Percentiles rank a stretch among this genome's conserved stretches.
phyloP scores from a whole-genome alignment of 2,113 vertebrate species.

The Aleadryas rufinucha region DNA sequence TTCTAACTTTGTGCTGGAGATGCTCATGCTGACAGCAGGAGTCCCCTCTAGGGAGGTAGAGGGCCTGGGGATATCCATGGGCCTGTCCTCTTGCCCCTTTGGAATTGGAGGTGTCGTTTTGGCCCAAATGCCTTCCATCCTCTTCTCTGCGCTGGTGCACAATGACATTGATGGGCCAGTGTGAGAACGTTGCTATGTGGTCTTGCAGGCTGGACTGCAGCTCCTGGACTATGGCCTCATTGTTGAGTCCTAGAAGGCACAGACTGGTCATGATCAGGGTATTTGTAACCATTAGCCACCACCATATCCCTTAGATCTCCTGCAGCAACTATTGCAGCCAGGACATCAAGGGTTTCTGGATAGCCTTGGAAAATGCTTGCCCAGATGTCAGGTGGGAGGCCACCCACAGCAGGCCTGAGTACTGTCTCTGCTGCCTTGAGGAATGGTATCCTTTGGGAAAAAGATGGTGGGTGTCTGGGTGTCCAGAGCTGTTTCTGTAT shows the following conservation, averaged over 20 bases:
- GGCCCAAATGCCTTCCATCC: background rate
- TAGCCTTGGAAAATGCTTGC: background rate
- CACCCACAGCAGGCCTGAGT: background rate
- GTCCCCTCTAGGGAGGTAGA: fast-evolving
- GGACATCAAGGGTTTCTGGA: background rate
- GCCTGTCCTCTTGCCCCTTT: background rate
- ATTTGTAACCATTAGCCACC: background rate
- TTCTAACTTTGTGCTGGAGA: background rate
- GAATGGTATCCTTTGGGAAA: background rate
- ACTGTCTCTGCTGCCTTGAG: background rate
- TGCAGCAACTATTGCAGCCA: background rate
- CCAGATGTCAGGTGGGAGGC: background rate
- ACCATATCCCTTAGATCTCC: background rate
- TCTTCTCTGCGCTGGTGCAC: background rate
- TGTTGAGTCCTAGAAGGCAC: background rate
- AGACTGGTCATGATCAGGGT: background rate
- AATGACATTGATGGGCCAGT: too few relatives aligned
- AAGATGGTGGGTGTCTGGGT: background rate
- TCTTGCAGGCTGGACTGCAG: background rate
- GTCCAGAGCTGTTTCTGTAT: background rate
- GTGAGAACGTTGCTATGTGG: background rate
- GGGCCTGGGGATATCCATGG: background rate
- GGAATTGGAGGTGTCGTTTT: background rate
- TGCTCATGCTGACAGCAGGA: background rate
- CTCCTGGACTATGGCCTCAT: background rate